Conservation (phyloP, 2,797 vertebrate species). For the Decapterus maruadsi region DNA sequence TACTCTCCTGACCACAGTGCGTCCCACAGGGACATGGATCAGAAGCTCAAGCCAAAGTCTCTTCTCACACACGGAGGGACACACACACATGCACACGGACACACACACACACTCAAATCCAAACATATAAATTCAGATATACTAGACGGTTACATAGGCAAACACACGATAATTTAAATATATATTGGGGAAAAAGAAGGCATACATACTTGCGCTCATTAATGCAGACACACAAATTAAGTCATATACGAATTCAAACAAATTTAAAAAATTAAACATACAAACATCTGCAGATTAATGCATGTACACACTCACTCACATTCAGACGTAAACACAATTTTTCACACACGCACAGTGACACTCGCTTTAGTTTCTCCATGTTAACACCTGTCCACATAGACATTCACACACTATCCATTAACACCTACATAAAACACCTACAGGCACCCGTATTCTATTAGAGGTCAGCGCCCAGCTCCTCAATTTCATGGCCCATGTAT, state of each 20-base stretch:
- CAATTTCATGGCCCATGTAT: conserved; percentile 77
- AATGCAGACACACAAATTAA: conserved; percentile 26
- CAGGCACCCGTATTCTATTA: conserved; percentile 69
- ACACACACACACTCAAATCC: conserved; percentile 35
- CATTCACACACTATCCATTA: conserved; percentile 71
- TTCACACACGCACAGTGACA: conserved; percentile 28
- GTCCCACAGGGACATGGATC: conserved; percentile 78
- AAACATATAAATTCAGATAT: conserved; percentile 48
- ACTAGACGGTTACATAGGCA: conserved; percentile 53
- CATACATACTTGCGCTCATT: neutral
- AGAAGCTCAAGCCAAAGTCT: conserved; percentile 63
- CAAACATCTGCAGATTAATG: conserved; percentile 30
- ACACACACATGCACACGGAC: conserved; percentile 17
- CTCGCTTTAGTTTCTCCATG: conserved; percentile 22
- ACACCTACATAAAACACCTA: conserved; percentile 79
- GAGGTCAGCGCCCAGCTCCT: conserved; percentile 75
- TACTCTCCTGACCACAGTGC: conserved; percentile 82
- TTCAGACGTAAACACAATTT: conserved; percentile 18
- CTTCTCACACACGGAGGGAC: conserved; percentile 18
- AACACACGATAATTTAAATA: conserved; percentile 32
- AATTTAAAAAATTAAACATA: conserved; percentile 28
- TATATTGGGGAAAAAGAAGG: conserved; percentile 12
- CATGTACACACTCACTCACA: conserved; percentile 15
- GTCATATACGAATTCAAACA: conserved; percentile 1
- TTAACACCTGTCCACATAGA: conserved; percentile 69